A percentile compares a stretch with the other conserved stretches of the same genome.
Conservation (phyloP, 2,113 vertebrate species). For the Phalacrocorax carbo region DNA sequence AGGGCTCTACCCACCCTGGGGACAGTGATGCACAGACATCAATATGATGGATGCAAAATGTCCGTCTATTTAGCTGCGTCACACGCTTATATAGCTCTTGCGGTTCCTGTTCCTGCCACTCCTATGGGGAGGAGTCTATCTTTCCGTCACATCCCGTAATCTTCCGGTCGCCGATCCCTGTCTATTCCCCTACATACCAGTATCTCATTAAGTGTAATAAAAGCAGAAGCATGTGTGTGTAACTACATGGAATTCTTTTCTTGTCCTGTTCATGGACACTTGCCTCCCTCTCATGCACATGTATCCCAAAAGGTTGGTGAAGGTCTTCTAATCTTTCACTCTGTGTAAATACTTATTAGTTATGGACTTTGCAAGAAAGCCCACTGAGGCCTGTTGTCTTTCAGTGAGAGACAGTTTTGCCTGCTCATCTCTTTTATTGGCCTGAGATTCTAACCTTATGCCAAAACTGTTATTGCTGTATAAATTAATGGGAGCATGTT, state of each 20-base stretch:
- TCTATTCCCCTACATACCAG: no score
- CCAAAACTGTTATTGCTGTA: constrained; percentile 58
- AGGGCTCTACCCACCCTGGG: no score
- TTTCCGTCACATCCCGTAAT: no score
- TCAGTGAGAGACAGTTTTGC: constrained; percentile 43
- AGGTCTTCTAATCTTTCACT: background rate
- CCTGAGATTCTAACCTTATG: background rate
- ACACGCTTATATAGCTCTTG: no score
- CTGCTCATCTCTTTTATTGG: constrained; percentile 64
- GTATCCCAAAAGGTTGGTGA: background rate
- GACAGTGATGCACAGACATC: no score
- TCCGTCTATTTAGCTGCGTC: no score
- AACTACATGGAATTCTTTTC: background rate
- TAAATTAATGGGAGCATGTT: constrained; percentile 65
- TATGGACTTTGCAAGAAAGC: constrained; percentile 14
- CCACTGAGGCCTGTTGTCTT: constrained; percentile 40
- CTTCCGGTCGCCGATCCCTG: no score
- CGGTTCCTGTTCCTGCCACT: no score
- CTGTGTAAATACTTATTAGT: constrained; percentile 49
- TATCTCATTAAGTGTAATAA: background rate
- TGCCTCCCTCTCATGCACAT: background rate
- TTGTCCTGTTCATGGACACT: background rate
- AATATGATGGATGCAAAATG: no score
- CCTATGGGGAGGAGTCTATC: no score
- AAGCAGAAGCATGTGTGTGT: background rate